phyloP scores from a whole-genome alignment of 2,113 vertebrate species.

The Monarcha castaneiventris region DNA sequence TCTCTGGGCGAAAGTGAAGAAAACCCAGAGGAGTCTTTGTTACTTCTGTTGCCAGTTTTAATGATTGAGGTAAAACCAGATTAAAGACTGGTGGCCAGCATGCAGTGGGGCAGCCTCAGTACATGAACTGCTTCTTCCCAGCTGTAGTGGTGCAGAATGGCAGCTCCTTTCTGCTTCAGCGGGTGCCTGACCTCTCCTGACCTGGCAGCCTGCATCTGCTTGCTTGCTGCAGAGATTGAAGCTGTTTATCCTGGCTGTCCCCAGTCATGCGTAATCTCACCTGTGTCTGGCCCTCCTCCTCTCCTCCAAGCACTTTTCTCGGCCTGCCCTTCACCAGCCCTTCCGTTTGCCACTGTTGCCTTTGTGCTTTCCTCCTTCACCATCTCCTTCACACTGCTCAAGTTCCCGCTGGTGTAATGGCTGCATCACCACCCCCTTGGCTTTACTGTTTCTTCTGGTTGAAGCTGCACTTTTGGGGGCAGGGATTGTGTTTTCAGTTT shows the following conservation, averaged over 20 bases:
- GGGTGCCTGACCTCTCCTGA: neutral
- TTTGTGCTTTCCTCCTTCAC: neutral
- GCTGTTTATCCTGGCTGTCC: neutral
- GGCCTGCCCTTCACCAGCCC: neutral
- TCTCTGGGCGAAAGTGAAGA: neutral
- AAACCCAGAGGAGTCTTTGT: neutral
- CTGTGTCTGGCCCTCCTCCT: neutral
- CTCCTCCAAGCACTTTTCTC: neutral
- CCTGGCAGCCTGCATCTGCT: neutral
- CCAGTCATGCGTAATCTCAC: neutral
- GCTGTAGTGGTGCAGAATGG: rapidly evolving
- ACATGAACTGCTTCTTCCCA: neutral
- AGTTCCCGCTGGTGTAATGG: neutral
- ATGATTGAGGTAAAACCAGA: neutral
- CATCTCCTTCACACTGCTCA: neutral
- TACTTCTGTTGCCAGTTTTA: neutral
- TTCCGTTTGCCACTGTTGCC: neutral
- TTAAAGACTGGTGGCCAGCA: neutral
- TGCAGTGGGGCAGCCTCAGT: neutral
- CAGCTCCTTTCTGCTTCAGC: neutral
- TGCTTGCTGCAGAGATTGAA: neutral
- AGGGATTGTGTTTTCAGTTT: constrained; percentile 5
- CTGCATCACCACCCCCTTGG: neutral
- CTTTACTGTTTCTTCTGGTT: neutral
- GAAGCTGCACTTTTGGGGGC: neutral